Conservation (phyloP, 1,140 invertebrate species). For the Camponotus vicinus region DNA sequence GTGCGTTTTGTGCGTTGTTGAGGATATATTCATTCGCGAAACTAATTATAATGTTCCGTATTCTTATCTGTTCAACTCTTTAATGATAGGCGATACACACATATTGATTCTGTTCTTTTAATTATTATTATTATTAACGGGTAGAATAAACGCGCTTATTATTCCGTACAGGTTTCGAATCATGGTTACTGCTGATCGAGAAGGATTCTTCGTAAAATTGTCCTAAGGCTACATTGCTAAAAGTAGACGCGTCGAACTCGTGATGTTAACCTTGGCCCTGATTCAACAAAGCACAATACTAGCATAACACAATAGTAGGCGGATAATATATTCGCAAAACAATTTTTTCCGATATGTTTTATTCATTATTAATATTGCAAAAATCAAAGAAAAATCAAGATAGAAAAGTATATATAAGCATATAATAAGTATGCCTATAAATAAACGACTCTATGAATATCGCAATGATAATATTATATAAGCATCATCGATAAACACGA, state of each 20-base stretch:
- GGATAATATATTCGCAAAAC: neutral
- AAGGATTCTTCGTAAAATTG: constrained; percentile 1
- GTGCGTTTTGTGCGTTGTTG: neutral
- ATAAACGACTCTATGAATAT: neutral
- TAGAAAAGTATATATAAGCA: neutral
- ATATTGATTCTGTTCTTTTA: neutral
- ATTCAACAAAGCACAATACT: constrained; percentile 23
- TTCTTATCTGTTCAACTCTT: neutral
- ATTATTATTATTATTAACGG: neutral
- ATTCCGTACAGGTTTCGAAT: neutral
- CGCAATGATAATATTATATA: neutral
- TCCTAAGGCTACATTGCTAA: neutral
- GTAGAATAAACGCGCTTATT: neutral
- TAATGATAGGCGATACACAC: neutral
- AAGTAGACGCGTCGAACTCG: constrained; percentile 35
- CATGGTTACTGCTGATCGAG: neutral
- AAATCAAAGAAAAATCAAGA: neutral
- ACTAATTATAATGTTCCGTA: neutral
- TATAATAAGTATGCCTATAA: neutral
- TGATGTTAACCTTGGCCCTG: constrained; percentile 49
- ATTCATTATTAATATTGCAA: neutral
- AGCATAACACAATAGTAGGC: neutral
- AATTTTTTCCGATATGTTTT: neutral
- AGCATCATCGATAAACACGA: neutral
- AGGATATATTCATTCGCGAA: neutral